Conservation (phyloP, 1,140 invertebrate genomes). For the Drosophila azteca region DNA sequence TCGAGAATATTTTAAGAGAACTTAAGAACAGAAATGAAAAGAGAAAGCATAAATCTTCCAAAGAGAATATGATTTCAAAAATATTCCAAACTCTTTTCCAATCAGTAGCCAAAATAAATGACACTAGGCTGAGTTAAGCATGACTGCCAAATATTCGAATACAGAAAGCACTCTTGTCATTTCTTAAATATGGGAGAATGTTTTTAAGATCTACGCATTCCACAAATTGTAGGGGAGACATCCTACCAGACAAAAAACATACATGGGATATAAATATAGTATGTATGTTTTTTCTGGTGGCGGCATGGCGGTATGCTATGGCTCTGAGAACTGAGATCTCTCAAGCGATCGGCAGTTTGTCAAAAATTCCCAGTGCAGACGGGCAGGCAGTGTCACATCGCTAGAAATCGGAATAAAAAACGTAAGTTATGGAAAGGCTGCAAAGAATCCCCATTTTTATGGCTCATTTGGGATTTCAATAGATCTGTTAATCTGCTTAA, state of each 20-base stretch:
- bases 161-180: constrained; percentile 18
- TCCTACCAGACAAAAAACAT: constrained; percentile 30
- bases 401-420: constrained; percentile 38
- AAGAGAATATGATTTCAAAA: not conserved
- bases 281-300: constrained; percentile 24
- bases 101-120: constrained; percentile 37
- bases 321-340: constrained; percentile 44
- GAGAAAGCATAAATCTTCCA: not conserved
- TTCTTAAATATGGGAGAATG: constrained; percentile 43
- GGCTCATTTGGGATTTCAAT: constrained; percentile 71
- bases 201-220: constrained; percentile 52
- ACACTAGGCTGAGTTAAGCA: constrained; percentile 25
- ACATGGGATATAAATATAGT: constrained; percentile 7
- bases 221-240: constrained; percentile 33
- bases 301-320: constrained; percentile 28
- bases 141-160: constrained; percentile 21
- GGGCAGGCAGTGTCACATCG: constrained; percentile 51
- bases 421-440: constrained; percentile 76
- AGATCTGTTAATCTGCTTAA: constrained; percentile 65
- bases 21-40: not conserved
- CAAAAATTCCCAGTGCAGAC: constrained; percentile 68
- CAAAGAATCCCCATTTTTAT: constrained; percentile 50
- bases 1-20: not conserved
- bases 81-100: constrained; percentile 26
- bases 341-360: constrained; percentile 71